Conservation (phyloP, 2,797 vertebrate genomes). For the Oophaga sylvatica region DNA sequence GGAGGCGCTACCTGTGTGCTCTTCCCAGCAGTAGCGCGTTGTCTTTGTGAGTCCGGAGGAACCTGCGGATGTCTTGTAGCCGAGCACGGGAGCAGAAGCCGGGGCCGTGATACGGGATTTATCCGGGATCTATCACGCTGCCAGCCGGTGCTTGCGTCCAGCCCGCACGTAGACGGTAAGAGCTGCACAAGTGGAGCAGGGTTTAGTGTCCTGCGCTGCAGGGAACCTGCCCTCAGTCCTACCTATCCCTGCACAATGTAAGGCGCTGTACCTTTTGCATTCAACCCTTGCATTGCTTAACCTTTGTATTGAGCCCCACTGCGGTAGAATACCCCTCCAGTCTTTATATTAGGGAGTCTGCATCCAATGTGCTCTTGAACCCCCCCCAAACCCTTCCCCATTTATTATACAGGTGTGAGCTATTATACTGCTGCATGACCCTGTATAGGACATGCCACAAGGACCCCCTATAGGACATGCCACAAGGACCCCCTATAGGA, state of each 20-base stretch:
- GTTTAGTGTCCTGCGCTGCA: neutral
- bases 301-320: neutral
- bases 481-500: no score
- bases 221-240: neutral
- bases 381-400: no score
- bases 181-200: constrained; percentile 33
- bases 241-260: neutral
- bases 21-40: constrained; percentile 18
- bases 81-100: neutral
- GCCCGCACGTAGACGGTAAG: constrained; percentile 29
- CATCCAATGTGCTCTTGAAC: neutral
- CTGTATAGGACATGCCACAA: no score
- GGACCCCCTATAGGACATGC: no score
- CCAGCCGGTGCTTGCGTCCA: neutral
- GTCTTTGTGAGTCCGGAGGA: constrained; percentile 37
- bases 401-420: neutral
- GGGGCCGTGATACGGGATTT: neutral
- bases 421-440: neutral
- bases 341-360: neutral
- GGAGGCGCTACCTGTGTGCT: constrained; percentile 25
- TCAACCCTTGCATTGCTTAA: neutral
- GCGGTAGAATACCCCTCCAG: neutral
- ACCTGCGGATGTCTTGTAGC: constrained; percentile 12
- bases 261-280: neutral
- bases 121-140: neutral